A percentile compares a stretch with the other conserved stretches of the same genome.
phyloP scores from a whole-genome alignment of 2,888 invertebrate species.

The Acleris literana region DNA sequence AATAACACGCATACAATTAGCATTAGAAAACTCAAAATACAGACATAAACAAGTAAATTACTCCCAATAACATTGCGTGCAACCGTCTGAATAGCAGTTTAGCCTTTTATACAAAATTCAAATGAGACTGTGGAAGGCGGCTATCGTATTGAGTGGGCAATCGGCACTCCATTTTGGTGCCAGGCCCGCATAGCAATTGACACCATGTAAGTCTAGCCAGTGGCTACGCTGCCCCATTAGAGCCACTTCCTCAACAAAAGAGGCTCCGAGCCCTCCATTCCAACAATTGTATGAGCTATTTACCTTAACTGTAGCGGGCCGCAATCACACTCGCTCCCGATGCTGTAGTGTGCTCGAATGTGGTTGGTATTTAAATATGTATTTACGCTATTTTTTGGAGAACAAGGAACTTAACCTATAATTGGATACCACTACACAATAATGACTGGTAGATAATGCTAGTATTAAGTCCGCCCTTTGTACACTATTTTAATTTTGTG shows the following conservation, averaged over 20 bases:
- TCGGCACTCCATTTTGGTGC: conserved; percentile 53
- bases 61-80: conserved; percentile 27
- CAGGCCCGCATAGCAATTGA: conserved; percentile 64
- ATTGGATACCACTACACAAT: no score
- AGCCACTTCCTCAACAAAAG: conserved; percentile 80
- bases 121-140: conserved; percentile 57
- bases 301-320: conserved; percentile 78
- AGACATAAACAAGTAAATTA: conserved; percentile 40
- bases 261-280: conserved; percentile 72
- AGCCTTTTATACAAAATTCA: conserved; percentile 59
- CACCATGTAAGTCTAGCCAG: conserved; percentile 77
- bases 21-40: conserved; percentile 37
- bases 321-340: conserved; percentile 75
- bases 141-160: conserved; percentile 54
- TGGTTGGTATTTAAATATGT: conserved; percentile 46
- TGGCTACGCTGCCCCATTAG: conserved; percentile 75
- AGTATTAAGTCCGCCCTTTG: no score
- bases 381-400: not conserved
- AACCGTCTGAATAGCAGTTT: conserved; percentile 52
- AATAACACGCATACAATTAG: conserved; percentile 22
- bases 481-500: no score
- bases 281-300: conserved; percentile 83
- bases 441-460: no score
- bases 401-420: not conserved
- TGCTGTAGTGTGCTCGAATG: conserved; percentile 44